Base-by-base conservation (phyloP, 2,797 vertebrate species). In the Cynodonichthys magdalenae region DNA sequence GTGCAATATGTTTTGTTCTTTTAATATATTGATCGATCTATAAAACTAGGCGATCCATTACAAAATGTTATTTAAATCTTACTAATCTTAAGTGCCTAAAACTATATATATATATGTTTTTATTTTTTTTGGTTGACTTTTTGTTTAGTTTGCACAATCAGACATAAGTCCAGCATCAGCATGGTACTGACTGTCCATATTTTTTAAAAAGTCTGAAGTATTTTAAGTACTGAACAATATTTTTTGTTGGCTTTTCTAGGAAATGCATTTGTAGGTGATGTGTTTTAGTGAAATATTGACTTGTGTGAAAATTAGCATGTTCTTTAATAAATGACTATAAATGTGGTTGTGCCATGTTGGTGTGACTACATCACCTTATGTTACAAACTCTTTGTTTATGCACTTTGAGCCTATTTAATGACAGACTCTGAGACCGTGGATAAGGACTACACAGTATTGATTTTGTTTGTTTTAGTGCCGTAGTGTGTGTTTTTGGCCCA, bases 1-100 rank as follows among this genome's bases (percentile, higher is more conserved):
- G 58, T 80, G 71, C 71, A 72, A 56, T 84, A 63, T 60, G 34
- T 17, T 58, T 48, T 24, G 5, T 34, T 34, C 9, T 9, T 34
- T 8, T 6, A 34, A 12, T 52, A 20, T 56, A 20, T 42, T 67
- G 5, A 54, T 76, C 20, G 20, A 19, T 12, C 17, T 46, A 47
- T 55, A 29, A 62, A 59, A 19, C 29, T 59, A 63, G 1, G 5
- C 52, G 54, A 45, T 63, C 6, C 11, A 51, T 61, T 55, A 20
- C 50, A 17, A 63, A 53, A 50, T 4, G 12, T 17, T n/a, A 39
- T 14, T 20, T 45, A n/a, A 3, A 45, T n/a, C 19, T 46, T 2
- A n/a, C 2, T 6, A 29, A 57, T 18, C 53, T 51, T 2, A 49
- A 52, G 31, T 20, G 60, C 5, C n/a, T 8, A 6, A 6, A 31